These are phyloP conservation scores for Anadara kagoshimensis DNA, from an alignment of 1,140 invertebrate species.

Conservation along the genomic window DNA sequence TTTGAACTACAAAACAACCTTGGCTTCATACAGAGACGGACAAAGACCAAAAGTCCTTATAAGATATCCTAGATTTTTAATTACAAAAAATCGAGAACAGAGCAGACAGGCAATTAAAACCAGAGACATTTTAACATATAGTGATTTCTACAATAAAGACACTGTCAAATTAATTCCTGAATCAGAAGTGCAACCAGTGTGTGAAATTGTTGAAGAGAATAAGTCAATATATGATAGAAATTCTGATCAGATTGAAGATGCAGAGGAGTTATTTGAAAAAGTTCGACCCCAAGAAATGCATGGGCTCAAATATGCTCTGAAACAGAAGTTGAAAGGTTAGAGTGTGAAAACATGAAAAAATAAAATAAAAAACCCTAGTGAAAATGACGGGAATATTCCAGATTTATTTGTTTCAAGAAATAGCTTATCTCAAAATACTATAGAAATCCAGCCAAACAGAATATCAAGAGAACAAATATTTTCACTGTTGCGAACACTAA, in stretches of 20 bases:
- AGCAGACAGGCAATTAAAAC: constrained; percentile 27
- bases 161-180: neutral
- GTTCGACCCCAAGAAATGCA: constrained; percentile 20
- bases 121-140: too few species aligned
- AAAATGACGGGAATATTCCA: neutral
- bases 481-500: neutral
- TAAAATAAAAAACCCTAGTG: neutral
- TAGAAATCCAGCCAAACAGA: neutral
- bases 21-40: constrained; percentile 36
- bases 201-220: neutral
- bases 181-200: neutral
- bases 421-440: neutral
- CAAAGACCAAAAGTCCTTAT: constrained; percentile 26
- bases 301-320: constrained; percentile 32
- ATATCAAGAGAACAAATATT: neutral
- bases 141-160: constrained; percentile 18
- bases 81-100: constrained; percentile 20
- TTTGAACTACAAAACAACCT: constrained; percentile 18
- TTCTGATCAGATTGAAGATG: neutral
- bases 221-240: neutral
- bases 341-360: neutral
- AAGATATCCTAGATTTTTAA: constrained; percentile 32
- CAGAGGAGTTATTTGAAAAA: neutral
- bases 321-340: constrained; percentile 9
- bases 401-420: neutral